These are phyloP conservation scores for Podotricha telesiphe DNA, from an alignment of 2,888 invertebrate species.

Conservation along the genomic window DNA sequence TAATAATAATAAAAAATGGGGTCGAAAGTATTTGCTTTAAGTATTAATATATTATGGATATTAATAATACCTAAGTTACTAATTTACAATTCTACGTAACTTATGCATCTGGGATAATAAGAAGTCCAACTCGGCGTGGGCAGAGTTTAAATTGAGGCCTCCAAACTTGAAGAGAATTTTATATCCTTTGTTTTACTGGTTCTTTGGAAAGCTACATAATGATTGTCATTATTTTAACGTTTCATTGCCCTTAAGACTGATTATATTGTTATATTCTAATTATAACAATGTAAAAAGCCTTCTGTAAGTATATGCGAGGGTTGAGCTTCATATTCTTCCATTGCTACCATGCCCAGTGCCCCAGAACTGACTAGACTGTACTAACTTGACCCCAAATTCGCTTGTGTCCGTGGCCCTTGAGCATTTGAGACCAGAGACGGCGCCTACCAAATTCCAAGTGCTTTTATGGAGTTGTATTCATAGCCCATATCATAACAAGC, in stretches of 20 bases:
- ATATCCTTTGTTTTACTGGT: not conserved
- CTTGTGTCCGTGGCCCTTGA: too few relatives aligned
- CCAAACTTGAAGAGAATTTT: not conserved
- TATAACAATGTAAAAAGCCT: too few relatives aligned
- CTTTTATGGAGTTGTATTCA: too few relatives aligned
- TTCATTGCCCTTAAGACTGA: not conserved
- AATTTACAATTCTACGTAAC: not conserved
- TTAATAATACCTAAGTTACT: not conserved
- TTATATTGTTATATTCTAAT: not conserved
- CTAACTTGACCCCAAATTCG: too few relatives aligned
- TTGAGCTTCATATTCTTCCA: too few relatives aligned
- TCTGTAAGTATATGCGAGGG: too few relatives aligned
- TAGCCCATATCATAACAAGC: too few relatives aligned
- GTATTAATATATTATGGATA: not conserved
- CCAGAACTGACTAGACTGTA: too few relatives aligned
- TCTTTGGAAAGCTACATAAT: not conserved
- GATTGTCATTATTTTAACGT: constrained; percentile 4
- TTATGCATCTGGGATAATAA: not conserved
- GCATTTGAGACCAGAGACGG: too few relatives aligned
- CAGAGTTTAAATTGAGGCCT: not conserved
- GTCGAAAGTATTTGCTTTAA: not conserved
- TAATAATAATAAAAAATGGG: too few relatives aligned
- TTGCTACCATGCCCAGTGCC: too few relatives aligned
- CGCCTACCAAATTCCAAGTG: too few relatives aligned
- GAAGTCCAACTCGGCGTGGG: not conserved